Conservation (phyloP, 1,140 invertebrate genomes). For the Formica selysi region DNA sequence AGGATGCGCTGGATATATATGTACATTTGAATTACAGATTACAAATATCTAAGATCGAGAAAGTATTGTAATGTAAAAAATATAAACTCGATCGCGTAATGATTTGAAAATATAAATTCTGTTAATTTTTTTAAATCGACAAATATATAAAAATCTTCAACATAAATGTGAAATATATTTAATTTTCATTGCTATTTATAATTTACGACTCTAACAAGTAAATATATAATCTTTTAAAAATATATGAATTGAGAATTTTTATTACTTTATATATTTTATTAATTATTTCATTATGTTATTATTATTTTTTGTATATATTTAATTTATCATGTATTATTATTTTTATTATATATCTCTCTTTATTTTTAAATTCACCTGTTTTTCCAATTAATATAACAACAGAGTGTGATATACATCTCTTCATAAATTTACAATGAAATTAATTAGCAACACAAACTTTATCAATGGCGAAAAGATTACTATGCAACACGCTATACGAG, state of each 20-base stretch:
- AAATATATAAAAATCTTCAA: neutral
- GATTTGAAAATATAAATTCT: neutral
- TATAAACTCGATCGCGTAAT: neutral
- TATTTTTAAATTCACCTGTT: neutral
- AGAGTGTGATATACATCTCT: neutral
- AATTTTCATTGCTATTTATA: neutral
- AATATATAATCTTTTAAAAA: neutral
- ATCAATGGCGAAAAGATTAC: conserved; percentile 53
- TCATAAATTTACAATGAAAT: conserved; percentile 54
- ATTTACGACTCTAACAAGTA: neutral
- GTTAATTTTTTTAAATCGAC: neutral
- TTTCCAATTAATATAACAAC: conserved; percentile 32
- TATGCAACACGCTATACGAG: conserved; percentile 50
- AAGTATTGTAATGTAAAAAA: conserved; percentile 27
- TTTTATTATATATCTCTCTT: neutral
- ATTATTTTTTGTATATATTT: neutral
- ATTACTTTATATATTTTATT: conserved; percentile 8
- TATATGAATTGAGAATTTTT: neutral
- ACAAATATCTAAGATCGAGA: neutral
- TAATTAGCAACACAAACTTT: conserved; percentile 33
- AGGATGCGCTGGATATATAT: neutral
- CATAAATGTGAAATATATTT: neutral
- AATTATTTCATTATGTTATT: neutral
- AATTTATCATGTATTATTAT: neutral
- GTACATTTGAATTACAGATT: neutral